Evolutionary conservation across 2,113 vertebrate genomes (phyloP).

Genomic region (Stegostoma tigrinum): DNA sequence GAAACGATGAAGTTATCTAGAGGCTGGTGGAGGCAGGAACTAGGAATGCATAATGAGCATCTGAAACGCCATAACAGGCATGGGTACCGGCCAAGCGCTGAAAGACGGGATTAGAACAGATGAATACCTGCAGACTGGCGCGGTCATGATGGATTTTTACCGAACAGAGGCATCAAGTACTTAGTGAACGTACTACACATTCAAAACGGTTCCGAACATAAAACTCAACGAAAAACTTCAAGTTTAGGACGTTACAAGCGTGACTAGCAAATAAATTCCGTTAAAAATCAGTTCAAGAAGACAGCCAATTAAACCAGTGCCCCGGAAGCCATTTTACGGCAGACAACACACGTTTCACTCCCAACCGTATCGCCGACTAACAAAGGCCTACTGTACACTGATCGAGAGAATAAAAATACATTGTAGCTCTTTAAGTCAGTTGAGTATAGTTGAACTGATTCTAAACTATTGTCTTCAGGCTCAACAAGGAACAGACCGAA

Average conservation of each 20-base stretch:
- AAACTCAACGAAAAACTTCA: neutral
- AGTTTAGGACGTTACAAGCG: neutral
- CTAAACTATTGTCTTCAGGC: neutral
- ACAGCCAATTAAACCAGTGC: neutral
- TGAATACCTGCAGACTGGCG: no score
- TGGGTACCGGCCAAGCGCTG: no score
- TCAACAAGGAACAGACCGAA: rapidly evolving
- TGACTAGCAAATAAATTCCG: neutral
- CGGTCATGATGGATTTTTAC: no score
- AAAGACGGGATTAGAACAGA: no score
- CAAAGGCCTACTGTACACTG: neutral
- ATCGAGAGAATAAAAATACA: neutral
- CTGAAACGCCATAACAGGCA: no score
- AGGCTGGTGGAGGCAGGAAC: no score
- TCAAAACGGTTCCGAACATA: neutral
- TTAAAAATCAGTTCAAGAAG: neutral
- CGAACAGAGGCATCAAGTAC: no score
- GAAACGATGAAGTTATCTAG: no score
- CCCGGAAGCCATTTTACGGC: constrained; percentile 25
- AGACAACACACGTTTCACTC: neutral
- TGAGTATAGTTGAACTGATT: neutral
- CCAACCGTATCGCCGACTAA: neutral
- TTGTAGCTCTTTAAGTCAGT: neutral
- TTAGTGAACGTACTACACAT: no score
- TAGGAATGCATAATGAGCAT: no score